Evolutionary conservation across 2,888 invertebrate species (phyloP).

Genomic region (Torymus texanus): DNA sequence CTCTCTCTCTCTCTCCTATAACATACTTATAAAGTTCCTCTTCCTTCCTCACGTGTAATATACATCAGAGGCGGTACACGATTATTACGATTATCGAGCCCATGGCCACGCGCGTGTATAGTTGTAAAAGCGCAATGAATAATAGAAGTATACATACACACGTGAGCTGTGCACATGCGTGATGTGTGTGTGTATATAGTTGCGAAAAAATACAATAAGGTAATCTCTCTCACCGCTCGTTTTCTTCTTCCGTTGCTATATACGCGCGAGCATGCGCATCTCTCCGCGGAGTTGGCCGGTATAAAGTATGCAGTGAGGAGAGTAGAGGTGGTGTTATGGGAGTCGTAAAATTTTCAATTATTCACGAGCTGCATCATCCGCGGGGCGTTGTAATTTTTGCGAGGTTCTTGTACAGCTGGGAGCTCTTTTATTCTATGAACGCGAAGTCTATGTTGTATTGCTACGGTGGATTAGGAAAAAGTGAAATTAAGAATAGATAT

Average conservation of each 20-base stretch:
- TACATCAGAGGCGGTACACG: constrained; percentile 56
- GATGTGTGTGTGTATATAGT: not conserved
- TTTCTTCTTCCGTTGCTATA: not conserved
- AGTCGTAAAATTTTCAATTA: constrained; percentile 52
- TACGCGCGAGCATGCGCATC: not conserved
- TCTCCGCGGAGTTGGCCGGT: not conserved
- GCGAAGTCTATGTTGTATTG: not conserved
- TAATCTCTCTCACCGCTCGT: constrained; percentile 36
- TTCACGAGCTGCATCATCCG: constrained; percentile 35
- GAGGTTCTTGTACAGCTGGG: not conserved
- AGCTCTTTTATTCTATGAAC: constrained; percentile 21
- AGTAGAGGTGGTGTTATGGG: not conserved
- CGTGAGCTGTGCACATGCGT: constrained; percentile 4
- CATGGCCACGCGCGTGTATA: constrained; percentile 37
- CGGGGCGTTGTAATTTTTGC: constrained; percentile 35
- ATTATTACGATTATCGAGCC: constrained; percentile 69
- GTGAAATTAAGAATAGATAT: too few relatives aligned
- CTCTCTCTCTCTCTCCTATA: constrained; percentile 56
- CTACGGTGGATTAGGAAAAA: too few relatives aligned
- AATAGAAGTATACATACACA: constrained; percentile 50
- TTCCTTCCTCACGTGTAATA: constrained; percentile 16
- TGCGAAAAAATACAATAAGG: constrained; percentile 47
- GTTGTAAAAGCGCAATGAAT: constrained; percentile 54
- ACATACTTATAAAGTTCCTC: constrained; percentile 44
- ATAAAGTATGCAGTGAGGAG: not conserved